phyloP scores from a whole-genome alignment of 2,113 vertebrate species.

The Regulus satrapa region DNA sequence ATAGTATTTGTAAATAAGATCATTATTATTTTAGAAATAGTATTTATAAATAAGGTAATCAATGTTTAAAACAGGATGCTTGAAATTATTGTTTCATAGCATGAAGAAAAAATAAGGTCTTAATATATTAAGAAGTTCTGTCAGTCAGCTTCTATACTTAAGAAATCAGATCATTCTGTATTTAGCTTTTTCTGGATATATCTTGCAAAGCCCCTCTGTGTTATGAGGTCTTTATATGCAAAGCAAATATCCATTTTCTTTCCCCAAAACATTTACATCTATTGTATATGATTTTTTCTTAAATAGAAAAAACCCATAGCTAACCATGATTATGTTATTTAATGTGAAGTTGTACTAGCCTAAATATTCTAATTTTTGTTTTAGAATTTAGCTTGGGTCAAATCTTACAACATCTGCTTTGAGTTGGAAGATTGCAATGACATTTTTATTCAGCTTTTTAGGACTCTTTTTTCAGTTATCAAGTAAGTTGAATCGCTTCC shows the following conservation, averaged over 20 bases:
- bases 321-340: neutral
- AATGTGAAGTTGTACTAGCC: neutral
- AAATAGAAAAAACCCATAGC: neutral
- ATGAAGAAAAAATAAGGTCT: neutral
- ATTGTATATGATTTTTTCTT: neutral
- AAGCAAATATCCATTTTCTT: neutral
- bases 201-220: neutral
- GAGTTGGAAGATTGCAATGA: slow-evolving; percentile 99
- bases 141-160: neutral
- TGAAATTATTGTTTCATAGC: neutral
- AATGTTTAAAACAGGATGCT: neutral
- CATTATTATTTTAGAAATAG: neutral
- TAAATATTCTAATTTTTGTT: slow-evolving; percentile 58
- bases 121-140: neutral
- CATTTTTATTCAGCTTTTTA: slow-evolving; percentile 99
- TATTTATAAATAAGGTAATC: neutral
- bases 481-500: slow-evolving; percentile 84
- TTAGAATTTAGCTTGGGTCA: slow-evolving; percentile 98
- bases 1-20: neutral
- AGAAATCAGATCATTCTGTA: neutral
- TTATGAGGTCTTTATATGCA: neutral
- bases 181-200: neutral
- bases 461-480: slow-evolving; percentile 98
- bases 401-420: slow-evolving; percentile 99
- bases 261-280: neutral